Evolutionary conservation across 2,113 vertebrate species (phyloP).

Genomic region (Strigops habroptila): DNA sequence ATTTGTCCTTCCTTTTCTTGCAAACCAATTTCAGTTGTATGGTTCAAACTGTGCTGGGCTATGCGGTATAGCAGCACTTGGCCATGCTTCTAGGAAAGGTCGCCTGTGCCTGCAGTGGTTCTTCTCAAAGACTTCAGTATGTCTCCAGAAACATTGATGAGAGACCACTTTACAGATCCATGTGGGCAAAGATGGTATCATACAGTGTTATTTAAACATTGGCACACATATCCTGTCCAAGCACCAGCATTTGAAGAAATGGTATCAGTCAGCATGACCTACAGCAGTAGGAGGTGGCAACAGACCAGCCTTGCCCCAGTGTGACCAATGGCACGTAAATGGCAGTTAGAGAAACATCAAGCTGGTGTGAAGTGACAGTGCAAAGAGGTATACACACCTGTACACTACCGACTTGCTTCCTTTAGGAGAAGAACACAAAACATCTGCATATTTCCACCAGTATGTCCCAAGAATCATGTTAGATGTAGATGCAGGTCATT

Average conservation of each 20-base stretch:
- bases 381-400: not conserved
- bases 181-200: not conserved
- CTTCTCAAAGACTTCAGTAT: not conserved
- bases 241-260: not conserved
- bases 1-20: not conserved
- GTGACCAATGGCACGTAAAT: not conserved
- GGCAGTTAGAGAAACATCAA: not conserved
- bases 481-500: not conserved
- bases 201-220: not conserved
- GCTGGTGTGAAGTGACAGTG: not conserved
- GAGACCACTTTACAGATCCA: not conserved
- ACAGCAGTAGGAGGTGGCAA: not conserved
- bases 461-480: not conserved
- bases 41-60: not conserved
- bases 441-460: not conserved
- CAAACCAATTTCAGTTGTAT: not conserved
- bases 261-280: not conserved
- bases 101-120: not conserved
- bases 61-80: not conserved
- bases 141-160: not conserved
- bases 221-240: not conserved
- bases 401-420: accelerated
- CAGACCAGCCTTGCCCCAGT: not conserved
- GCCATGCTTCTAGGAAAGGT: not conserved
- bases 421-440: not conserved